Conservation (phyloP, 2,888 invertebrate species). For the Andrena chrysosceles region DNA sequence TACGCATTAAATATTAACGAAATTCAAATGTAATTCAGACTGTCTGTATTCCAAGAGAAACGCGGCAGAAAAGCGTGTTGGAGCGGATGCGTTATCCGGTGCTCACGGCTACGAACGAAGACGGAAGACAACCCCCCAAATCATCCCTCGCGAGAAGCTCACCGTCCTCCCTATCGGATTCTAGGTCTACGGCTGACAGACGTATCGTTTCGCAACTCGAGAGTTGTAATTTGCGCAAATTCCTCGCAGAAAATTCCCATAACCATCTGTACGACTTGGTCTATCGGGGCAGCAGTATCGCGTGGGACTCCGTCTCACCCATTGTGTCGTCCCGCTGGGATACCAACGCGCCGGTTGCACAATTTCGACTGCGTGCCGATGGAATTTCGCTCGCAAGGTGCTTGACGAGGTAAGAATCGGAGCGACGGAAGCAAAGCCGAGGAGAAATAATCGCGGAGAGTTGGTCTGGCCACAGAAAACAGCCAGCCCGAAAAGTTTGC, state of each 20-base stretch:
- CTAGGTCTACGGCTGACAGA: neutral
- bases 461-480: conserved; percentile 19
- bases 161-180: neutral
- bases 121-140: neutral
- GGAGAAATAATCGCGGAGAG: conserved; percentile 17
- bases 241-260: conserved; percentile 15
- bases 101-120: neutral
- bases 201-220: neutral
- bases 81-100: neutral
- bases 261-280: conserved; percentile 6
- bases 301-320: conserved; percentile 13
- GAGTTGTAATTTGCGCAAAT: neutral
- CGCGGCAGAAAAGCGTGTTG: neutral
- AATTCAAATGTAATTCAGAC: too few relatives aligned
- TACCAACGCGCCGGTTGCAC: conserved; percentile 18
- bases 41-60: neutral
- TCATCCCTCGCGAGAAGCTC: neutral
- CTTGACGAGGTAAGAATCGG: too few relatives aligned
- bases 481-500: conserved; percentile 42
- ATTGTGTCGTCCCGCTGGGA: conserved; percentile 11
- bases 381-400: neutral
- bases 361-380: conserved; percentile 18
- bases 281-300: neutral
- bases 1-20: too few relatives aligned
- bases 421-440: neutral